These are phyloP conservation scores for Tetrax tetrax DNA, from an alignment of 2,113 vertebrate species.

Conservation along the genomic window DNA sequence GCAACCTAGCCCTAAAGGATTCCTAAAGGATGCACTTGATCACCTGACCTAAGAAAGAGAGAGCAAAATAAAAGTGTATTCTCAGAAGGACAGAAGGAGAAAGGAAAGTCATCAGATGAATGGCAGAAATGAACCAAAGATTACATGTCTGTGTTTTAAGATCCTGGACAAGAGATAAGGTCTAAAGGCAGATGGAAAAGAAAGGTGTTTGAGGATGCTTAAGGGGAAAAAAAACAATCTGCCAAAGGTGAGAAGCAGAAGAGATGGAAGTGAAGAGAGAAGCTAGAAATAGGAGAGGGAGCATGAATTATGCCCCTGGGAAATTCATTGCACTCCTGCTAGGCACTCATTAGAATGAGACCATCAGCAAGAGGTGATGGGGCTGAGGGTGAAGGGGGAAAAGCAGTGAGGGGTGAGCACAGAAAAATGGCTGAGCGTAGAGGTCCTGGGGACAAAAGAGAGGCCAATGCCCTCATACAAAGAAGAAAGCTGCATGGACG, in stretches of 20 bases:
- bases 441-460: neutral
- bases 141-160: neutral
- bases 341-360: neutral
- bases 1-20: neutral
- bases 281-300: neutral
- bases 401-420: neutral
- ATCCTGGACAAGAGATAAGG: neutral
- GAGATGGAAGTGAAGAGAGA: neutral
- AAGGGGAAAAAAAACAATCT: neutral
- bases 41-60: neutral
- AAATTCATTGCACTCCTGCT: neutral
- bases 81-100: neutral
- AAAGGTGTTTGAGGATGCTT: neutral
- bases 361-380: neutral
- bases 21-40: neutral
- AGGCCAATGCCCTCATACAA: fast-evolving
- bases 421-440: fast-evolving
- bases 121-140: neutral
- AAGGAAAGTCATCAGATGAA: neutral
- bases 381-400: neutral
- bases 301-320: neutral
- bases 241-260: neutral
- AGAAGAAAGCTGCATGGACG: neutral
- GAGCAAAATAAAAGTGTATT: neutral
- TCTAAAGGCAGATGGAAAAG: neutral